Percentiles rank a stretch among this genome's conserved stretches.
These are phyloP conservation scores for Vombatus ursinus DNA, from an alignment of 2,113 vertebrate genomes.

Conservation along the genomic window DNA sequence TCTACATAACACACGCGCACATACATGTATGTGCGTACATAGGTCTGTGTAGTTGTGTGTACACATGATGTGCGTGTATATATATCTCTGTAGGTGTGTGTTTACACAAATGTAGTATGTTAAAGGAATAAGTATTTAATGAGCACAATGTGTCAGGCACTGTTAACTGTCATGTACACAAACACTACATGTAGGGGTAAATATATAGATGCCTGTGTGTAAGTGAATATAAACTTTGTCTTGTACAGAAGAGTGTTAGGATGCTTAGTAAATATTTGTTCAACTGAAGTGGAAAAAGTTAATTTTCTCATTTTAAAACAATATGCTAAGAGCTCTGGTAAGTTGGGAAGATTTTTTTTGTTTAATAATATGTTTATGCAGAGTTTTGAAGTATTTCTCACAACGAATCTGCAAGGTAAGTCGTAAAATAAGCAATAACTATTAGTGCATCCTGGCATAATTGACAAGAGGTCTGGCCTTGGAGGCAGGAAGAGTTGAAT, in stretches of 20 bases:
- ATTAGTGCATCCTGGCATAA: too few relatives aligned
- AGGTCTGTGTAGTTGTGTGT: background rate
- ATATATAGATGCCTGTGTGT: background rate
- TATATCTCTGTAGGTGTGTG: background rate
- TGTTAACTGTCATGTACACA: background rate
- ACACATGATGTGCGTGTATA: background rate
- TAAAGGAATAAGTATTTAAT: background rate
- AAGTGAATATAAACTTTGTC: background rate
- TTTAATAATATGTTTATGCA: background rate
- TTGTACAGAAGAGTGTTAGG: background rate
- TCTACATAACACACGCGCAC: background rate
- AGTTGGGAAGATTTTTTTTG: background rate
- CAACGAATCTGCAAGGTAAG: too few relatives aligned
- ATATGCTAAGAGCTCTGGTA: conserved; percentile 7
- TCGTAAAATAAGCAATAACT: too few relatives aligned
- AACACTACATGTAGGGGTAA: background rate
- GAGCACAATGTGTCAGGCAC: background rate
- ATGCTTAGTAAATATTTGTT: background rate
- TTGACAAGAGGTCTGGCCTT: too few relatives aligned
- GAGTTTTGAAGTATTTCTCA: too few relatives aligned
- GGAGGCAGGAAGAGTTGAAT: too few relatives aligned
- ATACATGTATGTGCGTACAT: background rate
- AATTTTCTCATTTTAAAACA: conserved; percentile 50
- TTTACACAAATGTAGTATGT: background rate
- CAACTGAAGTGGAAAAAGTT: conserved; percentile 18